Evolutionary conservation across 2,797 vertebrate species (phyloP).

Genomic region (Lophotriccus pileatus): DNA sequence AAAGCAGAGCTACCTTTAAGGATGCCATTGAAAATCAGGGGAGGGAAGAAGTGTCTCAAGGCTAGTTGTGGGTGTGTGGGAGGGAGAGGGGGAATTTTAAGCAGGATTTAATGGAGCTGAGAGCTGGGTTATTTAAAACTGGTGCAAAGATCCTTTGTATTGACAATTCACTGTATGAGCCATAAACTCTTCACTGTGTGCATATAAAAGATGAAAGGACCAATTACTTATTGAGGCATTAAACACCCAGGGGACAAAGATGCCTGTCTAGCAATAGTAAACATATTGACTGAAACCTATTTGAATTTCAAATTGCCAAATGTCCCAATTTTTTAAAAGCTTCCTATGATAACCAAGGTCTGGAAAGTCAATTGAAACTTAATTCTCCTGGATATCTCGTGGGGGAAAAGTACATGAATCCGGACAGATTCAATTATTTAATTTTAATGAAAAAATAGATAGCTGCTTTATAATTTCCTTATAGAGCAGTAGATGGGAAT

Average conservation of each 20-base stretch:
- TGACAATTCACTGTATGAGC: conserved; percentile 50
- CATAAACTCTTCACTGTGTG: conserved; percentile 44
- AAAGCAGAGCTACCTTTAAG: not conserved
- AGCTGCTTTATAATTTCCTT: conserved; percentile 40
- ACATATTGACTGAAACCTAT: conserved; percentile 67
- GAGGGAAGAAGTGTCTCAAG: not conserved
- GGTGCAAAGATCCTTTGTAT: conserved; percentile 47
- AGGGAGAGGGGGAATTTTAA: not conserved
- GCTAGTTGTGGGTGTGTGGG: not conserved
- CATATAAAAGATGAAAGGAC: conserved; percentile 63
- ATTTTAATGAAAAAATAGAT: conserved; percentile 64
- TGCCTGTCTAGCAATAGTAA: conserved; percentile 59
- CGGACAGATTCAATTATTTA: conserved; percentile 59
- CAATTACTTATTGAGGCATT: conserved; percentile 59
- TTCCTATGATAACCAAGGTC: conserved; percentile 64
- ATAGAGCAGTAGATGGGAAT: not conserved
- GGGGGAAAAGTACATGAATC: conserved; percentile 49
- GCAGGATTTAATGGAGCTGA: conserved; percentile 15
- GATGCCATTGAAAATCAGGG: not conserved
- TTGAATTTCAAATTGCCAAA: conserved; percentile 71
- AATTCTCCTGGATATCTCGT: conserved; percentile 60
- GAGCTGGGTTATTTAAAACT: conserved; percentile 39
- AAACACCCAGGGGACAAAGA: conserved; percentile 57
- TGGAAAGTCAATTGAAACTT: conserved; percentile 70
- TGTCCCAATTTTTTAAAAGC: conserved; percentile 65